Base-by-base conservation (phyloP, 2,797 vertebrate species). In the Galagoides demidoff region DNA sequence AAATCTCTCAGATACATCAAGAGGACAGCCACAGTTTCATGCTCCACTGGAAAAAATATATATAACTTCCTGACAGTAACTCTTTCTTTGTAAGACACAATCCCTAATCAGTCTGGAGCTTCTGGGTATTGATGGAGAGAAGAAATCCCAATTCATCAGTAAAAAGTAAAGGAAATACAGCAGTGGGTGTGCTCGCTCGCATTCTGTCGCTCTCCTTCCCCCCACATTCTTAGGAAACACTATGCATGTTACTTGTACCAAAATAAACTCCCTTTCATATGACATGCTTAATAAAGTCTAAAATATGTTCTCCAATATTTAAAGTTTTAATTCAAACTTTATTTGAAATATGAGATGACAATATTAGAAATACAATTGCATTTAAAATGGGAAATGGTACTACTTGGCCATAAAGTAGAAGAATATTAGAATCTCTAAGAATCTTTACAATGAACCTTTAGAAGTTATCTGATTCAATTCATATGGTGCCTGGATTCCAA, bases 1-100 rank as follows among this genome's bases (percentile, higher is more conserved):
- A 94, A 84, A 95, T 90, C 79, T 94, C 74, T 94, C 61, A 55
- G 76, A 19, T 71, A 73, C 78, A 49, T 95, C 85, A 92, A 85
- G n/a, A 89, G 73, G 93, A 85, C 55, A 95, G 29, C 11, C 57
- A 94, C 31, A 74, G 19, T 70, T 95, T 96, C 78, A 85, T 88
- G 70, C 25, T 88, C 16, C 57, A 82, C 29, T 94, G 73, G 84
- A 85, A 91, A 78, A 64, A 59, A 16, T 31, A 94, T 63, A 89
- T 29, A 84, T 34, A 84, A 8, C 27, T 92, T 87, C 66, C 92
- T 94, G 81, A 96, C 22, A 70, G 70, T 92, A 93, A 85, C 78
- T 95, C 31, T 90, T 90, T 78, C 52, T 79, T 34, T 70, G 17
- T 23, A 52, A 94, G 84, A 85, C 39, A 66, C 23, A 85, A 79